Conservation (phyloP, 2,113 vertebrate genomes). For the Pedionomus torquatus region DNA sequence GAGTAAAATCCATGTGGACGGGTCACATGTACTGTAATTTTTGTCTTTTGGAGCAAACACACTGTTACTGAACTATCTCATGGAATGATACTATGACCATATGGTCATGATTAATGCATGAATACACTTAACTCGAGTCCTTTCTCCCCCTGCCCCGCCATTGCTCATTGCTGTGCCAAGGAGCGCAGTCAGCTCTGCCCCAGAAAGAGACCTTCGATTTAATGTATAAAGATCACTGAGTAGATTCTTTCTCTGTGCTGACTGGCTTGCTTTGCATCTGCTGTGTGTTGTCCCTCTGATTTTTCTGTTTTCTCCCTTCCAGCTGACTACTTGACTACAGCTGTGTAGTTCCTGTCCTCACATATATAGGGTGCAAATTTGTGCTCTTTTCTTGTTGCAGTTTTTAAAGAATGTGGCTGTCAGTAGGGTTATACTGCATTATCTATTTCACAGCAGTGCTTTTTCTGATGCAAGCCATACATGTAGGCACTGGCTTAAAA, state of each 20-base stretch:
- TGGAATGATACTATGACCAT: neutral
- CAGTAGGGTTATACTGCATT: neutral
- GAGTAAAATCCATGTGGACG: neutral
- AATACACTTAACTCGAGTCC: neutral
- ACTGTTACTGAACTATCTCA: neutral
- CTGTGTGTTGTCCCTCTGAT: neutral
- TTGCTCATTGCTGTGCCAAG: neutral
- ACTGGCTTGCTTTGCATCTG: neutral
- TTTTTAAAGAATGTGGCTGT: neutral
- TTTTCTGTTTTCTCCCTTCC: neutral
- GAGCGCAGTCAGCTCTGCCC: neutral
- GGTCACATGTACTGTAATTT: neutral
- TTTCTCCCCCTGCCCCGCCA: rapidly evolving
- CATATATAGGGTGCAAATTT: neutral
- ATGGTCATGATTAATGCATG: neutral
- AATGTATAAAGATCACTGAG: neutral
- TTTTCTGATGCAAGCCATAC: neutral
- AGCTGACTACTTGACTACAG: neutral
- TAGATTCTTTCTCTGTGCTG: neutral
- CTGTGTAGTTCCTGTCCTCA: neutral
- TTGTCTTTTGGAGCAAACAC: neutral
- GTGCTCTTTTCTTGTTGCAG: neutral
- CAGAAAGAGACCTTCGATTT: neutral
- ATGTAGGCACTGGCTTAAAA: neutral
- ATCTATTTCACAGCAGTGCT: neutral